Conservation (phyloP, 2,888 invertebrate genomes). For the Hoplodrina ambigua region DNA sequence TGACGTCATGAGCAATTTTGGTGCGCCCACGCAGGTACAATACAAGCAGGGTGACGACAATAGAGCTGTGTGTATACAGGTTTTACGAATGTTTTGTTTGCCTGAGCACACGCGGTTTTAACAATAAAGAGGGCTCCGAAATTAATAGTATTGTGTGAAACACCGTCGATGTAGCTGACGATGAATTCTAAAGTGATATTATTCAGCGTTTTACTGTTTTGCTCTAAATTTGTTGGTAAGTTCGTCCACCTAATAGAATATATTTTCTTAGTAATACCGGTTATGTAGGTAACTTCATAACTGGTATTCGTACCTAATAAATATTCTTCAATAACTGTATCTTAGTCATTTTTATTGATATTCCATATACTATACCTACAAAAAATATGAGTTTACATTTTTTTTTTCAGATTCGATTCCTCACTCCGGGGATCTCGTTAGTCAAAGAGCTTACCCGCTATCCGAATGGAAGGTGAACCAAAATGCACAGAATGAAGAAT, state of each 20-base stretch:
- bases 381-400: background rate
- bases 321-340: too few relatives aligned
- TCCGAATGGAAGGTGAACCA: conserved; percentile 40
- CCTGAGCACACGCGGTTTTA: conserved; percentile 69
- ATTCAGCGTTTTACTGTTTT: conserved; percentile 68
- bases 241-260: background rate
- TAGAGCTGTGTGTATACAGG: conserved; percentile 76
- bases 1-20: conserved; percentile 61
- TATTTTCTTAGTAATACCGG: too few relatives aligned
- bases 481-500: conserved; percentile 33
- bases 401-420: conserved; percentile 63
- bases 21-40: conserved; percentile 55
- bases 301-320: too few relatives aligned
- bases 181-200: conserved; percentile 68
- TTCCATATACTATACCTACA: background rate
- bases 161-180: conserved; percentile 66
- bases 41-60: conserved; percentile 63
- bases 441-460: conserved; percentile 47
- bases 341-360: too few relatives aligned
- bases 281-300: too few relatives aligned
- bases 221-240: conserved; percentile 72
- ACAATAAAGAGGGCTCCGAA: conserved; percentile 64
- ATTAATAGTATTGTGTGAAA: conserved; percentile 70
- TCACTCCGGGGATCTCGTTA: conserved; percentile 42
- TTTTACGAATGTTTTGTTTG: conserved; percentile 70